Conservation (phyloP, 2,797 vertebrate species). For the Varecia variegata region DNA sequence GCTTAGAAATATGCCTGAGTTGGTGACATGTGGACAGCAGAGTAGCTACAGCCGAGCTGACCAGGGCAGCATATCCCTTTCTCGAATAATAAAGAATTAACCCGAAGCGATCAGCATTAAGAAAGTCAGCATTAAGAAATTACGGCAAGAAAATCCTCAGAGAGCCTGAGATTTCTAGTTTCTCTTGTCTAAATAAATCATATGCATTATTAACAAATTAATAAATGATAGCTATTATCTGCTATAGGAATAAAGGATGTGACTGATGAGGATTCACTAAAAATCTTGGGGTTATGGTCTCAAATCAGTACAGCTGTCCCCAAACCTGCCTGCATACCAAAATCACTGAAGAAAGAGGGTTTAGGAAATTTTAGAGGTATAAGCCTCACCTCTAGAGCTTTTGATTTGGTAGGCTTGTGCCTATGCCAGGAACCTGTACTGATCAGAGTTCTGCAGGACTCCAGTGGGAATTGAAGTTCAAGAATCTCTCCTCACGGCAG, state of each 20-base stretch:
- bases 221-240: background rate
- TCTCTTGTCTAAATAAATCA: background rate
- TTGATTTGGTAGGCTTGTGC: background rate
- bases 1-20: background rate
- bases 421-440: background rate
- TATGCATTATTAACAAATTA: background rate
- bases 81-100: background rate
- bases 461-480: background rate
- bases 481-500: too few relatives aligned
- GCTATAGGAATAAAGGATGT: background rate
- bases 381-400: background rate
- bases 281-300: background rate
- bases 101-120: background rate
- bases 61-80: background rate
- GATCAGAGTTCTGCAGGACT: background rate
- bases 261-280: background rate
- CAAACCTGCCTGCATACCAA: background rate
- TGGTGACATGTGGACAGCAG: background rate
- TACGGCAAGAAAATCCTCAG: background rate
- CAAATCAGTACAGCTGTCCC: background rate
- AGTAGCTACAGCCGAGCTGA: background rate
- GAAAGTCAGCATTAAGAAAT: background rate
- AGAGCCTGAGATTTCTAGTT: background rate
- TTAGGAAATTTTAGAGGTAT: background rate
- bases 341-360: background rate